phyloP scores from a whole-genome alignment of 2,113 vertebrate genomes.

The Montifringilla adamsi region DNA sequence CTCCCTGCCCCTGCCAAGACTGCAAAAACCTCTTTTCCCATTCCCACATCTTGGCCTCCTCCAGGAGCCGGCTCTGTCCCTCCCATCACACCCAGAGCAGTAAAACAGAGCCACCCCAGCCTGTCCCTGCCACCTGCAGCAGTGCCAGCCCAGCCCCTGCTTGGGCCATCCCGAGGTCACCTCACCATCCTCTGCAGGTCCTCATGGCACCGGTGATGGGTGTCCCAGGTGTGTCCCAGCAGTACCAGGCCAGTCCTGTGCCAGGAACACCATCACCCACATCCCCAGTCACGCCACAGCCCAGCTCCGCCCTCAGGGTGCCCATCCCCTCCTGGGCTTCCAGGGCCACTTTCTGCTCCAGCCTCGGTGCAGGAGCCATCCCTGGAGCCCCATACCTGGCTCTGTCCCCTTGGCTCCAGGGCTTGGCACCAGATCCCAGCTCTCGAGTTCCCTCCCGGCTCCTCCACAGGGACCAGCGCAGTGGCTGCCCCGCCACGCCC shows the following conservation, averaged over 20 bases:
- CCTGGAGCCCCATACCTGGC: conserved; percentile 28
- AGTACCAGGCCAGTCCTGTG: background rate
- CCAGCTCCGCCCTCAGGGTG: accelerated
- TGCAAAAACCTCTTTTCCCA: conserved; percentile 53
- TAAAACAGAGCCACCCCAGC: background rate
- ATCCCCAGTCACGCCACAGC: accelerated
- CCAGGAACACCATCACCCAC: background rate
- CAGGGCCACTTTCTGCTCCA: background rate
- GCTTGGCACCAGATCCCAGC: conserved; percentile 4
- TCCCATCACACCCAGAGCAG: background rate
- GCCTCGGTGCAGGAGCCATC: accelerated
- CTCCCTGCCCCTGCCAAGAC: conserved; percentile 10
- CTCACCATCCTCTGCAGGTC: conserved; percentile 39
- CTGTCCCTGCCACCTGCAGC: background rate
- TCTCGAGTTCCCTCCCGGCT: conserved; percentile 38
- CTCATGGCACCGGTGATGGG: background rate
- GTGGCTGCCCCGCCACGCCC: background rate
- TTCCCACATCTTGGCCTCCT: conserved; percentile 49
- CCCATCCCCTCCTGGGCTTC: background rate
- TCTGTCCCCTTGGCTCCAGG: conserved; percentile 11
- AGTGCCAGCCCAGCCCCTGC: background rate
- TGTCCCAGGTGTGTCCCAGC: background rate
- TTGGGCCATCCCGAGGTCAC: background rate
- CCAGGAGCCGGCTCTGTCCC: conserved; percentile 46
- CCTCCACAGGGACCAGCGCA: conserved; percentile 12